Evolutionary conservation across 2,888 invertebrate genomes (phyloP).

Genomic region (Ophion obscuratus): DNA sequence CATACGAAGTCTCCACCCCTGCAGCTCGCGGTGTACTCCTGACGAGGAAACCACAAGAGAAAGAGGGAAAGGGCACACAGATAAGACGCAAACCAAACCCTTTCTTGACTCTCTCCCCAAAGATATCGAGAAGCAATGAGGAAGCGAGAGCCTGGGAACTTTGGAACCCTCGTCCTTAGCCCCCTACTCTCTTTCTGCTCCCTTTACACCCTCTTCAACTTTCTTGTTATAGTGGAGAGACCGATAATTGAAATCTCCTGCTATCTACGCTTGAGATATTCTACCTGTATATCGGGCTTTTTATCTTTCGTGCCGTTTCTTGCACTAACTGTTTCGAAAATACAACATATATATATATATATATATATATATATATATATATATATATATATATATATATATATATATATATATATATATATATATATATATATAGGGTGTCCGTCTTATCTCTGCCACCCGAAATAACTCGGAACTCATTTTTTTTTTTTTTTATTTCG

Average conservation of each 20-base stretch:
- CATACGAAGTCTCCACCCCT: slow-evolving; percentile 38
- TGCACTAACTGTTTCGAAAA: background rate
- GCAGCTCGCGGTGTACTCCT: background rate
- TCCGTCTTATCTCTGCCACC: no score
- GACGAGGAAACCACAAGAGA: slow-evolving; percentile 21
- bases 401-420: background rate
- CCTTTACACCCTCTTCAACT: slow-evolving; percentile 14
- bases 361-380: background rate
- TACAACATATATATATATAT: background rate
- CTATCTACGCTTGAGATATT: slow-evolving; percentile 10
- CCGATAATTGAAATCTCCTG: slow-evolving; percentile 55
- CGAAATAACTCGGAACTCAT: no score
- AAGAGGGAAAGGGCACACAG: slow-evolving; percentile 8
- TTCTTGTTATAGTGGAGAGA: slow-evolving; percentile 23
- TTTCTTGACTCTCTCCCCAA: slow-evolving; percentile 44
- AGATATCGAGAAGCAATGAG: slow-evolving; percentile 45
- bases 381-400: background rate
- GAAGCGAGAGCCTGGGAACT: slow-evolving; percentile 37
- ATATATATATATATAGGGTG: no score
- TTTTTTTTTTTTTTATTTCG: no score
- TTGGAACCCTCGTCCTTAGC: slow-evolving; percentile 41
- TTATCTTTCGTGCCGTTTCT: slow-evolving; percentile 32
- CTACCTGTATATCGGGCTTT: slow-evolving; percentile 10
- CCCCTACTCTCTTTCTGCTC: no score
- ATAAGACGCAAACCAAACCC: slow-evolving; percentile 33